Conservation (phyloP, 2,888 invertebrate species). For the Colletes collaris region DNA sequence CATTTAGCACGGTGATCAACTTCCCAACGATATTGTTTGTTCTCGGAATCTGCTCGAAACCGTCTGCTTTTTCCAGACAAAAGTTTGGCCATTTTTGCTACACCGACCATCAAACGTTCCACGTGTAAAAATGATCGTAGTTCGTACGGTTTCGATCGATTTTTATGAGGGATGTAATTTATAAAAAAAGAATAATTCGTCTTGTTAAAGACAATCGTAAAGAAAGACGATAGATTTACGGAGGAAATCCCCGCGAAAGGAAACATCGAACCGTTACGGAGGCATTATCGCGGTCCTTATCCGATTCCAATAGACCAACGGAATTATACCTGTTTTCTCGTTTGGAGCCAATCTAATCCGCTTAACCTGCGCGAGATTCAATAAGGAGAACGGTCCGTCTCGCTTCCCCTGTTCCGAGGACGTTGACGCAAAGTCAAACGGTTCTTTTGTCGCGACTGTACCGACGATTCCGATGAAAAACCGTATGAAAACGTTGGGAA, state of each 20-base stretch:
- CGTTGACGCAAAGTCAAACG: slow-evolving; percentile 40
- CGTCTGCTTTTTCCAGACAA: too few species aligned
- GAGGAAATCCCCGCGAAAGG: neutral
- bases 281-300: slow-evolving; percentile 18
- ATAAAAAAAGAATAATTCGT: neutral
- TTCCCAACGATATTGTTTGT: too few species aligned
- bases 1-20: too few species aligned
- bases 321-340: slow-evolving; percentile 39
- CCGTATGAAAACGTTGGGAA: too few species aligned
- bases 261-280: slow-evolving; percentile 16
- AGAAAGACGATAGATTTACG: neutral
- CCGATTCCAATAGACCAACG: slow-evolving; percentile 33
- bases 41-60: too few species aligned
- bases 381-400: slow-evolving; percentile 3
- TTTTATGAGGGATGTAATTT: too few species aligned
- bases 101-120: too few species aligned
- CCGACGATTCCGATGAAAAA: neutral
- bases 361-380: slow-evolving; percentile 29
- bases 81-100: too few species aligned
- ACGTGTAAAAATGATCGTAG: too few species aligned
- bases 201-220: neutral
- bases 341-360: slow-evolving; percentile 44
- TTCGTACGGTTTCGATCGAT: too few species aligned
- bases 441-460: slow-evolving; percentile 41
- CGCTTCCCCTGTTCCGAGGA: neutral